Conservation (phyloP, 2,797 vertebrate species). For the Falco novaeseelandiae region DNA sequence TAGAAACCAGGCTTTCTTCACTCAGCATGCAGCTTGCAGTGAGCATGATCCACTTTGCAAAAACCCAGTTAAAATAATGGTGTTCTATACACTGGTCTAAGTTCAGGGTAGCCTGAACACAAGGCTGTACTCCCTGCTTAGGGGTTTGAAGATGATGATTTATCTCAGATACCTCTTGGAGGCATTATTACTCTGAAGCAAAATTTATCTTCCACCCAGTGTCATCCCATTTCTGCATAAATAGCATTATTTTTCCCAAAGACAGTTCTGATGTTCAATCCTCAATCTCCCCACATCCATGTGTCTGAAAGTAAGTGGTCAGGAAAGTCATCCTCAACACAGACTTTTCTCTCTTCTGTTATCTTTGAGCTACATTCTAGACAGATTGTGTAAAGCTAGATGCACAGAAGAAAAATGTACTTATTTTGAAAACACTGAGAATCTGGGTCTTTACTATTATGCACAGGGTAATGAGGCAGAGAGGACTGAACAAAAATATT, state of each 20-base stretch:
- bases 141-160: neutral
- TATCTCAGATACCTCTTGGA: neutral
- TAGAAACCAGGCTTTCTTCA: neutral
- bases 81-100: neutral
- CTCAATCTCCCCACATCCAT: neutral
- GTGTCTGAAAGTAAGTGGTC: neutral
- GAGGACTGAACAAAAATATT: neutral
- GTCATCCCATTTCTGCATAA: neutral
- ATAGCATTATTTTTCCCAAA: neutral
- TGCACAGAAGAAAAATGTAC: neutral
- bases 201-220: neutral
- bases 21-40: neutral
- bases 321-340: neutral
- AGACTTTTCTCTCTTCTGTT: neutral
- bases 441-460: neutral
- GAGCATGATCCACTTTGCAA: neutral
- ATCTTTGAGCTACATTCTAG: neutral
- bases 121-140: neutral
- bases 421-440: neutral
- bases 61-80: neutral
- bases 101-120: neutral
- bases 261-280: neutral
- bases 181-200: neutral
- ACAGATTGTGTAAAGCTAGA: neutral
- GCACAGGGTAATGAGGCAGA: neutral